Evolutionary conservation across 2,797 vertebrate genomes (phyloP).

Genomic region (Anguilla anguilla): DNA sequence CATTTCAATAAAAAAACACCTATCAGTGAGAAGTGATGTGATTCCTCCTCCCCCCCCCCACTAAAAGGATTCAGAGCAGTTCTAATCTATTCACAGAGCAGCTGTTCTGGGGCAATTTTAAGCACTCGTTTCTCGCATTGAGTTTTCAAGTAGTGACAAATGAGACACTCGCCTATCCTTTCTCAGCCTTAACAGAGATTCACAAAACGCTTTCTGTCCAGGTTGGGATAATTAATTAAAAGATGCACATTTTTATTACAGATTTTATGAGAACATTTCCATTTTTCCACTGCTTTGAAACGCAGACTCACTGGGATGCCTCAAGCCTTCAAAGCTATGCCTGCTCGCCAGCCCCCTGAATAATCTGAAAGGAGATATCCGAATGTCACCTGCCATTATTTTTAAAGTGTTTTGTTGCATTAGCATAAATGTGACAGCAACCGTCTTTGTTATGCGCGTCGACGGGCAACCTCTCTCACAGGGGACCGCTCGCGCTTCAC

Average conservation of each 20-base stretch:
- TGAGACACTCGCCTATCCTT: background rate
- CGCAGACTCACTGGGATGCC: background rate
- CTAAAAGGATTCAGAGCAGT: background rate
- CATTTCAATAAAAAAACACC: background rate
- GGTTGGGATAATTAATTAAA: background rate
- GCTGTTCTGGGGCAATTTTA: background rate
- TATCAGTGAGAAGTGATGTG: background rate
- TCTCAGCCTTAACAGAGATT: background rate
- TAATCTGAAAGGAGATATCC: background rate
- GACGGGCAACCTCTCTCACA: background rate
- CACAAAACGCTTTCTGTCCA: background rate
- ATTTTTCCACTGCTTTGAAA: background rate
- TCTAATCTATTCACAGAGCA: background rate
- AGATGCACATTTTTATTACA: background rate
- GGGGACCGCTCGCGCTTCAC: background rate
- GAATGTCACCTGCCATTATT: constrained; percentile 4
- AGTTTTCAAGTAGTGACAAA: background rate
- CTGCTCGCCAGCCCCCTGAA: background rate
- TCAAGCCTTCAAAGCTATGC: background rate
- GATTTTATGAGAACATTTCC: background rate
- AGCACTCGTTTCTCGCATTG: background rate
- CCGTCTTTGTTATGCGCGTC: background rate
- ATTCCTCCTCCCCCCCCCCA: background rate
- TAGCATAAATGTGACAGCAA: constrained; percentile 10
- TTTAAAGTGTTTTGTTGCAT: background rate